These are phyloP conservation scores for Amphipyra berbera DNA, from an alignment of 2,888 invertebrate species.

Conservation along the genomic window DNA sequence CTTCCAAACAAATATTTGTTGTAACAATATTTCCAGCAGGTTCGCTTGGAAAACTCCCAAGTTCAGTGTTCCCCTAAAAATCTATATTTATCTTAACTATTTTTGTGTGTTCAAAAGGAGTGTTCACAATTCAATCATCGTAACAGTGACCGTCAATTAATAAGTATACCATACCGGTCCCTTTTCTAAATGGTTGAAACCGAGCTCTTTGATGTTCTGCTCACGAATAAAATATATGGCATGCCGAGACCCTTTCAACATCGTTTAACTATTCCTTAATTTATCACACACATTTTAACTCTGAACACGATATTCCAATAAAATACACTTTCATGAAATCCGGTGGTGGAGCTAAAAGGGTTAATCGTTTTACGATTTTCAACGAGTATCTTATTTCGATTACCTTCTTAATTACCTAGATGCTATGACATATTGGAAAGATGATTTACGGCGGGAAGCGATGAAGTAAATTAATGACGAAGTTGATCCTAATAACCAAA, in stretches of 20 bases:
- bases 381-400: constrained; percentile 4
- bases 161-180: constrained; percentile 61
- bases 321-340: constrained; percentile 4
- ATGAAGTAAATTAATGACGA: not conserved
- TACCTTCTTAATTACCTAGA: constrained; percentile 1
- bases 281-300: constrained; percentile 65
- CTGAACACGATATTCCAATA: constrained; percentile 55
- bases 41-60: constrained; percentile 41
- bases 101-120: constrained; percentile 64
- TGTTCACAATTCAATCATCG: constrained; percentile 78
- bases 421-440: constrained; percentile 29
- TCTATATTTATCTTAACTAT: constrained; percentile 63
- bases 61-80: constrained; percentile 55
- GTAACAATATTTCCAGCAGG: constrained; percentile 25
- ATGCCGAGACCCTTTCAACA: constrained; percentile 60
- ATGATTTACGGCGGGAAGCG: constrained; percentile 7
- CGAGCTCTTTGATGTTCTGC: constrained; percentile 73
- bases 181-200: constrained; percentile 64
- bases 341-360: not conserved
- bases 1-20: constrained; percentile 41
- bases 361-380: constrained; percentile 1
- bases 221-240: constrained; percentile 70
- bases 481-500: constrained; percentile 9
- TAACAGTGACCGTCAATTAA: constrained; percentile 74
- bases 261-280: constrained; percentile 56